phyloP scores from a whole-genome alignment of 1,140 invertebrate genomes.

The Drosophila kepulauana region DNA sequence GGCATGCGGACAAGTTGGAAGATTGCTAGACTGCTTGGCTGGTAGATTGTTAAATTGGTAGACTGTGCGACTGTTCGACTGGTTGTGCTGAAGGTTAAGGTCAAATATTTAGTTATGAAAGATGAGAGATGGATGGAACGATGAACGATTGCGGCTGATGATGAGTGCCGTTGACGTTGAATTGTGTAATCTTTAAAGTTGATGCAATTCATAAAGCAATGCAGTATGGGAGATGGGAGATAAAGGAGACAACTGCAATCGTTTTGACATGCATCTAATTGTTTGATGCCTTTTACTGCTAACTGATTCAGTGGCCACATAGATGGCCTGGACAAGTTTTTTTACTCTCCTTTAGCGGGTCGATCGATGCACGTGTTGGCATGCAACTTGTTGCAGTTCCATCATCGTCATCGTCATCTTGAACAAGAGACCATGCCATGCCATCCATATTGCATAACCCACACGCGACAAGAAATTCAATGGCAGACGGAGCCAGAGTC shows the following conservation, averaged over 20 bases:
- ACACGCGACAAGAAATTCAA: conserved; percentile 77
- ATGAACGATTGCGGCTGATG: neutral
- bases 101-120: conserved; percentile 25
- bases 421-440: conserved; percentile 3
- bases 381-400: conserved; percentile 36
- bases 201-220: conserved; percentile 56
- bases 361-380: conserved; percentile 67
- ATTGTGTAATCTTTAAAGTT: conserved; percentile 26
- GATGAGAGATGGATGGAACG: neutral
- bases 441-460: conserved; percentile 70
- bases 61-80: conserved; percentile 22
- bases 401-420: neutral
- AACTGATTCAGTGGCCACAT: conserved; percentile 59
- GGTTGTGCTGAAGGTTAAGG: conserved; percentile 30
- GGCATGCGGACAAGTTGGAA: neutral
- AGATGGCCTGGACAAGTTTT: conserved; percentile 69
- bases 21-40: conserved; percentile 6
- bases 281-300: conserved; percentile 76
- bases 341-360: conserved; percentile 46
- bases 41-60: conserved; percentile 1
- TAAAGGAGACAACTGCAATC: conserved; percentile 44
- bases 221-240: conserved; percentile 6
- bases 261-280: conserved; percentile 69
- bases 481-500: conserved; percentile 57
- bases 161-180: conserved; percentile 26